Percentiles rank a stretch among this genome's conserved stretches.
These are phyloP conservation scores for Pherbina coryleti DNA, from an alignment of 2,888 invertebrate species.

Conservation along the genomic window DNA sequence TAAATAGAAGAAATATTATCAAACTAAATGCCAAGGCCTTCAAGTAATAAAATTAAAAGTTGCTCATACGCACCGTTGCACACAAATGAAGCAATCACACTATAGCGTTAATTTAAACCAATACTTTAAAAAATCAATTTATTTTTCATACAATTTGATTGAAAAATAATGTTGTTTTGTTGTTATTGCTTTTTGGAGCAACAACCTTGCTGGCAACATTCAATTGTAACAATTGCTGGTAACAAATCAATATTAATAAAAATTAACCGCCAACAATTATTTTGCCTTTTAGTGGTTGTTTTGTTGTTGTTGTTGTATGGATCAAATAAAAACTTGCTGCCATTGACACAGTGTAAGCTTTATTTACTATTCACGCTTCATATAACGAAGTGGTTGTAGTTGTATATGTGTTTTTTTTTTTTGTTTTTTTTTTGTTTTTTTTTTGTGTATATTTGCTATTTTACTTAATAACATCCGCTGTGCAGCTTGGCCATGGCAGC, in stretches of 20 bases:
- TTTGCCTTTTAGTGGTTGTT: not conserved
- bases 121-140: too few species aligned
- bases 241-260: conserved; percentile 1
- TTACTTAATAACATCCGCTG: not conserved
- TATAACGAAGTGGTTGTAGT: not conserved
- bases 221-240: not conserved
- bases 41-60: too few species aligned
- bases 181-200: not conserved
- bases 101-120: too few species aligned
- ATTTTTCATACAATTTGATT: too few species aligned
- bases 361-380: conserved; percentile 15
- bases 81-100: too few species aligned
- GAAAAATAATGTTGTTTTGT: not conserved
- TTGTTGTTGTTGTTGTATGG: too few species aligned
- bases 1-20: too few species aligned
- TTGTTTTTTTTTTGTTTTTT: not conserved
- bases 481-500: not conserved
- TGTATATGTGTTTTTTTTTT: not conserved
- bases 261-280: not conserved
- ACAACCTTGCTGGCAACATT: not conserved
- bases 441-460: not conserved
- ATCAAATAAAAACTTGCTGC: not conserved
- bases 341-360: not conserved
- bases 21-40: too few species aligned
- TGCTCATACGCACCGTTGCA: too few species aligned